A percentile compares a stretch with the other conserved stretches of the same genome.
Conservation (phyloP, 2,888 invertebrate genomes). For the Ferrisia virgata region DNA sequence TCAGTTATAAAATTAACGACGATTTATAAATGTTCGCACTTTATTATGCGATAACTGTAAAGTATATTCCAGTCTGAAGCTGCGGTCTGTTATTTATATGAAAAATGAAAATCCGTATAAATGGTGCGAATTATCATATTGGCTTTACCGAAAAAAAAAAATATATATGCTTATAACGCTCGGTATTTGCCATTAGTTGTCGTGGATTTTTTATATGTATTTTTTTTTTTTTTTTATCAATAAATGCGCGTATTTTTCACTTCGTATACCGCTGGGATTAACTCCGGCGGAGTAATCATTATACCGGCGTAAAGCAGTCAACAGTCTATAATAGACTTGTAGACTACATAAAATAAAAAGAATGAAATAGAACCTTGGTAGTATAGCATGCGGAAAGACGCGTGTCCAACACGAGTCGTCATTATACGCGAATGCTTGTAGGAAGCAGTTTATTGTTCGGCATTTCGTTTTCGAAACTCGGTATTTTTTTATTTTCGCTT, state of each 20-base stretch:
- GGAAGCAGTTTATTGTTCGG: constrained; percentile 39
- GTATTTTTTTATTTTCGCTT: constrained; percentile 37
- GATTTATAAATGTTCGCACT: no score
- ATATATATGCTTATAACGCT: no score
- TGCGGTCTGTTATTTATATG: no score
- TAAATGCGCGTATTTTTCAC: constrained; percentile 22
- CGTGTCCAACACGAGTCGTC: constrained; percentile 46
- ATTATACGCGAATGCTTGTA: constrained; percentile 36
- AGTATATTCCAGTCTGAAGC: no score
- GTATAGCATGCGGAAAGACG: constrained; percentile 33
- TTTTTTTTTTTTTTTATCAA: constrained; percentile 14
- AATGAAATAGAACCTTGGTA: constrained; percentile 19
- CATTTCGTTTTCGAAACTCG: constrained; percentile 36
- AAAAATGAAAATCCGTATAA: neutral
- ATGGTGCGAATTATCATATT: neutral
- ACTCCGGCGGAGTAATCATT: constrained; percentile 31
- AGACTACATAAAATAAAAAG: constrained; percentile 1
- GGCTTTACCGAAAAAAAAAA: no score
- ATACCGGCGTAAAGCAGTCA: constrained; percentile 37
- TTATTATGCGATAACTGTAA: no score
- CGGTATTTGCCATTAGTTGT: neutral
- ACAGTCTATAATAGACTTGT: constrained; percentile 41
- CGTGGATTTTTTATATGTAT: no score
- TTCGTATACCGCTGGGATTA: constrained; percentile 42
- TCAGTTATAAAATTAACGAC: no score